phyloP scores from a whole-genome alignment of 23 tunicate species.

The Ascidia mentula region DNA sequence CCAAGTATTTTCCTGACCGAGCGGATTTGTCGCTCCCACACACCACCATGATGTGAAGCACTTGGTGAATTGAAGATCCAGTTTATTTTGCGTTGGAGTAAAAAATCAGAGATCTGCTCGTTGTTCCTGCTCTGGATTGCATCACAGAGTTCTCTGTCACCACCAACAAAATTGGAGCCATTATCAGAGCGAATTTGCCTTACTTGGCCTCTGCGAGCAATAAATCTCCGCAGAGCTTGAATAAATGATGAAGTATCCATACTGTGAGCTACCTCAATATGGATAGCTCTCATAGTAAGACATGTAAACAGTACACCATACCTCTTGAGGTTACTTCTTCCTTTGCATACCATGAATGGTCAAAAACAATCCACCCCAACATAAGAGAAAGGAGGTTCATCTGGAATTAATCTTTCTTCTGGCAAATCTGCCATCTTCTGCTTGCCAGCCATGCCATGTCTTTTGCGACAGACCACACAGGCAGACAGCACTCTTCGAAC shows the following conservation, averaged over 20 bases:
- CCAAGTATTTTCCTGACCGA: slow-evolving; percentile 33
- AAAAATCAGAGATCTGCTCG: background rate
- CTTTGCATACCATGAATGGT: slow-evolving; percentile 6
- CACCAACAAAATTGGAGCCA: slow-evolving; percentile 53
- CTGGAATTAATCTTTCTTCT: slow-evolving; percentile 6
- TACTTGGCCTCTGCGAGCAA: slow-evolving; percentile 41
- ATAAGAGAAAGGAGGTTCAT: slow-evolving; percentile 20
- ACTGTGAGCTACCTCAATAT: slow-evolving; percentile 37
- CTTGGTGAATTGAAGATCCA: slow-evolving; percentile 25
- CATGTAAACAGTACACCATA: slow-evolving; percentile 42
- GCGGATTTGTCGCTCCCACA: slow-evolving; percentile 41
- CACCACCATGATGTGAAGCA: slow-evolving; percentile 48
- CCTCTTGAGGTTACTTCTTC: slow-evolving; percentile 24
- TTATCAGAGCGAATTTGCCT: slow-evolving; percentile 32
- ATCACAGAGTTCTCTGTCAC: slow-evolving; percentile 19
- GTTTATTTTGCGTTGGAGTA: slow-evolving; percentile 25
- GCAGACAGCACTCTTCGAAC: slow-evolving; percentile 3
- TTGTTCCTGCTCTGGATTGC: slow-evolving; percentile 34
- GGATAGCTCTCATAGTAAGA: slow-evolving; percentile 27
- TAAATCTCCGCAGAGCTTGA: slow-evolving; percentile 37
- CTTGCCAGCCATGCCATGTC: background rate
- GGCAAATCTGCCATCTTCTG: slow-evolving; percentile 33
- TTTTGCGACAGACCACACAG: slow-evolving; percentile 33
- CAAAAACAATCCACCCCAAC: background rate
- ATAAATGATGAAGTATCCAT: slow-evolving; percentile 39